Conservation (phyloP, 2,888 invertebrate genomes). For the Xestia rhomboidea region DNA sequence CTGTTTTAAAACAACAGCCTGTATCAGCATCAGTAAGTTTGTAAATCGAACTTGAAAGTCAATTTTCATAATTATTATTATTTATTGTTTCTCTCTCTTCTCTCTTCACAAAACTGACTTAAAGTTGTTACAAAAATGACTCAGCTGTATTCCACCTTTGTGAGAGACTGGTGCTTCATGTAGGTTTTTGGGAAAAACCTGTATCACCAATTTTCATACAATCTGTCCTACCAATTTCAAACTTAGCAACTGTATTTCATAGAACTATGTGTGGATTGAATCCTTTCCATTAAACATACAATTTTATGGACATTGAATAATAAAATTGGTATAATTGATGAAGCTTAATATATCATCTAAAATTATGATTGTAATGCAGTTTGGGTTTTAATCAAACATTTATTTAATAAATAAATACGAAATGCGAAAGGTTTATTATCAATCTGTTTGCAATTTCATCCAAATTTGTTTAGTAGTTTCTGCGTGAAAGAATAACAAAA, state of each 20-base stretch:
- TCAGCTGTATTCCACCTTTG: no score
- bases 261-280: background rate
- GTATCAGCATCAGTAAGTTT: background rate
- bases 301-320: background rate
- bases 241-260: background rate
- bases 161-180: no score
- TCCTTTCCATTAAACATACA: no score
- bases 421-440: no score
- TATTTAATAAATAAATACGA: background rate
- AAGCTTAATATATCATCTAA: background rate
- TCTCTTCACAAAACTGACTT: no score
- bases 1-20: constrained; percentile 1
- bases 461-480: no score
- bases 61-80: no score
- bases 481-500: no score
- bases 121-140: no score
- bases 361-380: background rate
- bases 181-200: no score
- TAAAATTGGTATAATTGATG: background rate
- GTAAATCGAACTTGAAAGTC: background rate
- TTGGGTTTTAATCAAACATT: background rate
- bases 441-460: no score
- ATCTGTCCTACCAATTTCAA: background rate
- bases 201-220: background rate
- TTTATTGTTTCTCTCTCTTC: no score